A percentile compares a stretch with the other conserved stretches of the same genome.
Evolutionary conservation across 2,888 invertebrate species (phyloP).

Genomic region (Limnephilus lunatus): DNA sequence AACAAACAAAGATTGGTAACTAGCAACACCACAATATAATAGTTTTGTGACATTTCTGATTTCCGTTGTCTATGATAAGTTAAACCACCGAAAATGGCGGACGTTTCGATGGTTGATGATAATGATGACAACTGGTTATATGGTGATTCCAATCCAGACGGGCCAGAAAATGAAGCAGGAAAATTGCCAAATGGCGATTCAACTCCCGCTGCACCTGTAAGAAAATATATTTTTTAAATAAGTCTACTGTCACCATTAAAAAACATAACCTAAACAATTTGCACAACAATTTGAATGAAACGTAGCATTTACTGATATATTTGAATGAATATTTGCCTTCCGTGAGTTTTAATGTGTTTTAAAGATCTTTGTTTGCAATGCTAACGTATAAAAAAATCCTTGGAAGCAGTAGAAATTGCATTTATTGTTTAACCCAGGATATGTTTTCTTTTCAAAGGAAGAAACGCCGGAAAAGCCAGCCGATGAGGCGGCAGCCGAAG

Average conservation of each 20-base stretch:
- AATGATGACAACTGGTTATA: constrained; percentile 94
- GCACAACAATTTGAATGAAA: constrained; percentile 46
- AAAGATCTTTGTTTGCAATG: neutral
- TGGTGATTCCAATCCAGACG: constrained; percentile 82
- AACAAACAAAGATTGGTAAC: neutral
- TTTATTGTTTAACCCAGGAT: neutral
- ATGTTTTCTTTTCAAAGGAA: constrained; percentile 54
- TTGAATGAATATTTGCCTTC: constrained; percentile 35
- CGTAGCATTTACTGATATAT: constrained; percentile 39
- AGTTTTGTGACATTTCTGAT: constrained; percentile 16
- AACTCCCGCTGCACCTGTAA: constrained; percentile 54
- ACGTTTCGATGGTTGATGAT: constrained; percentile 70
- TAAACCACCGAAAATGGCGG: constrained; percentile 55
- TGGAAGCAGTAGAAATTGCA: neutral
- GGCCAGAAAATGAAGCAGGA: constrained; percentile 66
- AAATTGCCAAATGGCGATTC: constrained; percentile 67
- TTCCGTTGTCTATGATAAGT: constrained; percentile 28
- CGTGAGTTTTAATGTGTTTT: neutral
- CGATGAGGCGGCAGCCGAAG: constrained; percentile 75
- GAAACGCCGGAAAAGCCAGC: constrained; percentile 65
- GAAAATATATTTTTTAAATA: neutral
- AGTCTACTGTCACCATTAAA: neutral
- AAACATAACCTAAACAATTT: neutral
- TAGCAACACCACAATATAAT: neutral
- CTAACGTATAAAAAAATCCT: neutral